phyloP scores from a whole-genome alignment of 1,140 invertebrate species.

The Pteromalus puparum region DNA sequence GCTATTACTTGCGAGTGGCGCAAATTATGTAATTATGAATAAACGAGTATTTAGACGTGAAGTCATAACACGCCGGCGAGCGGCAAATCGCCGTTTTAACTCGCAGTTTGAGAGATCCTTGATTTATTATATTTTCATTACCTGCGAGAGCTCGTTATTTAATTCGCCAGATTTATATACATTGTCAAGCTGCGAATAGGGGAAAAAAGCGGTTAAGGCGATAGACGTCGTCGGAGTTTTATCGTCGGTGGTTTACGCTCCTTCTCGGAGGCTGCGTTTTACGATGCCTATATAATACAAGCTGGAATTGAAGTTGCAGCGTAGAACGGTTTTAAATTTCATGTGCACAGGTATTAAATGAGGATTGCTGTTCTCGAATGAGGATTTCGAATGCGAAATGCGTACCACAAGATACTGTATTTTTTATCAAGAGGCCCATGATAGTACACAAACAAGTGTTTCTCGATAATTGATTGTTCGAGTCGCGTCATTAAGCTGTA shows the following conservation, averaged over 20 bases:
- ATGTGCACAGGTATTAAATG: background rate
- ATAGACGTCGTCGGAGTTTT: background rate
- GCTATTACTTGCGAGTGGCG: background rate
- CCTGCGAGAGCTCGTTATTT: background rate
- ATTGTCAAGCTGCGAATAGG: background rate
- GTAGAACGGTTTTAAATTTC: background rate
- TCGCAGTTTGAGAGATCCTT: background rate
- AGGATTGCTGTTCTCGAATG: background rate
- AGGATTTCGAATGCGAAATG: background rate
- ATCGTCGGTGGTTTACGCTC: background rate
- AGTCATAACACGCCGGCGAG: background rate
- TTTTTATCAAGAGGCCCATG: no score
- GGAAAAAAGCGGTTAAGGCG: background rate
- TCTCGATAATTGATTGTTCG: background rate
- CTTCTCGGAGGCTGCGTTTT: background rate
- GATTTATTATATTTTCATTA: background rate
- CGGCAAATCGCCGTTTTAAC: background rate
- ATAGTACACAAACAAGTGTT: background rate
- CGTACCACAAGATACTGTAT: background rate
- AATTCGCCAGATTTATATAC: background rate
- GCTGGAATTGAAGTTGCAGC: background rate
- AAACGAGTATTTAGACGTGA: background rate
- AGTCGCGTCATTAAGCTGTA: background rate
- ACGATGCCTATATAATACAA: background rate
- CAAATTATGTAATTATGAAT: constrained; percentile 13